Evolutionary conservation across 2,888 invertebrate species (phyloP).

Genomic region (Marronus borbonicus): DNA sequence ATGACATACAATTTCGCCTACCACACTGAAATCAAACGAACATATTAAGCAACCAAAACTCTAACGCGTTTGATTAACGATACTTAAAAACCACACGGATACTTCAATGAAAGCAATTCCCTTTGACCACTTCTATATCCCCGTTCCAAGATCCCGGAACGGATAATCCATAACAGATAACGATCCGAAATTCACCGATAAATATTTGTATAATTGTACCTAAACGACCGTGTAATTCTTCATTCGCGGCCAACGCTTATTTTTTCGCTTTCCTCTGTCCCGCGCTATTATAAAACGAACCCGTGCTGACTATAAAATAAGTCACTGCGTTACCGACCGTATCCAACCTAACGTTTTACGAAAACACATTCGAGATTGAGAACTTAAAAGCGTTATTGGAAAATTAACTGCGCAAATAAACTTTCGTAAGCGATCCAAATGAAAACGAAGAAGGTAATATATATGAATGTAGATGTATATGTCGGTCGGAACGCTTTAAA

Average conservation of each 20-base stretch:
- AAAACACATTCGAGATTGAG: conserved; percentile 3
- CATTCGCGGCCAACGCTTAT: not conserved
- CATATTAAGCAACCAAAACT: no score
- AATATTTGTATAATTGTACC: conserved; percentile 5
- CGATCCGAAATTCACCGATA: not conserved
- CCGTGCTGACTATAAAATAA: conserved; percentile 8
- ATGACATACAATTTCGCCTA: no score
- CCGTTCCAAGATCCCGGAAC: no score
- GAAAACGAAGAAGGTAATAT: conserved; percentile 25
- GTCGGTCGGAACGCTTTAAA: conserved; percentile 19
- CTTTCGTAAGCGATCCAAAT: conserved; percentile 4
- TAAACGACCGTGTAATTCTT: not conserved
- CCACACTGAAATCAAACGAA: no score
- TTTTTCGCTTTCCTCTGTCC: no score
- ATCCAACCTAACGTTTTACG: conserved; percentile 8
- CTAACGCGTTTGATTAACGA: no score
- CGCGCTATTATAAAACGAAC: not conserved
- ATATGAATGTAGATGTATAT: not conserved
- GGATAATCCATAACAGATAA: not conserved
- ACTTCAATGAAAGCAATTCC: no score
- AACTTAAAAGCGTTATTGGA: conserved; percentile 10
- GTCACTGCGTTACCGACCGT: not conserved
- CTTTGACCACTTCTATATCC: no score
- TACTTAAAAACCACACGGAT: no score
- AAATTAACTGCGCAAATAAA: conserved; percentile 17